Percentiles rank a stretch among this genome's conserved stretches.
Conservation (phyloP, 1,140 invertebrate genomes). For the Stegodyphus mimosarum region DNA sequence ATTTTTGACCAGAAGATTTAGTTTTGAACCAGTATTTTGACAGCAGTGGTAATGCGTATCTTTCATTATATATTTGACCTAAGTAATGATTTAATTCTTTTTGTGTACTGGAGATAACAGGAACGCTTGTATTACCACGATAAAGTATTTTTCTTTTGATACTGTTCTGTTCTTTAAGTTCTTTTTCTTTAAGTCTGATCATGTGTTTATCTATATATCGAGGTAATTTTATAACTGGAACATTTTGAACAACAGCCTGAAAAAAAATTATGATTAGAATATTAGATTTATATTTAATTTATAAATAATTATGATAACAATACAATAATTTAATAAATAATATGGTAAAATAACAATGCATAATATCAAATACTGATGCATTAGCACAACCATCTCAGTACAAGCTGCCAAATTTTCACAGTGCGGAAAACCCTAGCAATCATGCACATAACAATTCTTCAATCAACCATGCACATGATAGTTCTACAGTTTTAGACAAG, state of each 20-base stretch:
- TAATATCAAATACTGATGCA: too few relatives aligned
- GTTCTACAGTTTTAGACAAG: too few relatives aligned
- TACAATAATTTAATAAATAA: too few relatives aligned
- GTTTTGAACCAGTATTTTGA: slow-evolving; percentile 60
- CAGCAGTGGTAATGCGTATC: slow-evolving; percentile 55
- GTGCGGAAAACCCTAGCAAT: too few relatives aligned
- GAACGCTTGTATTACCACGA: slow-evolving; percentile 48
- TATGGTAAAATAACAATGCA: too few relatives aligned
- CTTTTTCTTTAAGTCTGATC: slow-evolving; percentile 40
- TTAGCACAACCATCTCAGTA: too few relatives aligned
- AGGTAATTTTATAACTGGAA: slow-evolving; percentile 62
- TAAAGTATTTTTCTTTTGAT: slow-evolving; percentile 3
- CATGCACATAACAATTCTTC: too few relatives aligned
- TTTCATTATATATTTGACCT: slow-evolving; percentile 61
- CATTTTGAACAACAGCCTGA: neutral
- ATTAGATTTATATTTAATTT: too few relatives aligned
- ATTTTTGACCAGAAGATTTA: slow-evolving; percentile 60
- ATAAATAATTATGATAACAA: too few relatives aligned
- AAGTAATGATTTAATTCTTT: slow-evolving; percentile 62
- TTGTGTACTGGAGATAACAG: slow-evolving; percentile 59
- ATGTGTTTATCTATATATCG: slow-evolving; percentile 59
- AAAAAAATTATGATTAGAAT: too few relatives aligned
- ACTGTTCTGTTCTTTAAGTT: slow-evolving; percentile 6
- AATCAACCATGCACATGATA: too few relatives aligned
- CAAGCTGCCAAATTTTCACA: too few relatives aligned